phyloP scores from a whole-genome alignment of 1,140 invertebrate genomes.

The Diabrotica undecimpunctata region DNA sequence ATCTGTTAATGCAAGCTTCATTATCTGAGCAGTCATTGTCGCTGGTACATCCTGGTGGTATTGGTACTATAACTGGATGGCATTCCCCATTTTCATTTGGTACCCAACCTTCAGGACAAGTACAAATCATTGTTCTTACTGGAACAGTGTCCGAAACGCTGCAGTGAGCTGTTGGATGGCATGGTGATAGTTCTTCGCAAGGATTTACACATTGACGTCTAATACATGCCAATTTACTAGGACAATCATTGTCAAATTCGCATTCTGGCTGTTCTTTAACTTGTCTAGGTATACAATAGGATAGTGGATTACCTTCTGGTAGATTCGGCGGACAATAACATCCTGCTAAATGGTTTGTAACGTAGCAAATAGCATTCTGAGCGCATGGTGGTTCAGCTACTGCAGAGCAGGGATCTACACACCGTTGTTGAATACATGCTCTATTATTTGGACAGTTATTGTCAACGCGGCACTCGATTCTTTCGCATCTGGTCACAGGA shows the following conservation, averaged over 20 bases:
- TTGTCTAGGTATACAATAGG: slow-evolving; percentile 61
- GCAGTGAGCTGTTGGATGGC: slow-evolving; percentile 67
- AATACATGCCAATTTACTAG: slow-evolving; percentile 75
- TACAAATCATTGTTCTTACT: slow-evolving; percentile 78
- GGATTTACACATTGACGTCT: slow-evolving; percentile 74
- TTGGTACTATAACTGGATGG: slow-evolving; percentile 63
- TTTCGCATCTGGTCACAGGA: slow-evolving; percentile 72
- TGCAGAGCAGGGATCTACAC: slow-evolving; percentile 69
- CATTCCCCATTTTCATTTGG: slow-evolving; percentile 74
- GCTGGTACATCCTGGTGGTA: slow-evolving; percentile 67
- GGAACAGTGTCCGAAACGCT: slow-evolving; percentile 76
- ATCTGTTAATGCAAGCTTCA: slow-evolving; percentile 79
- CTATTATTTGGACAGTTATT: slow-evolving; percentile 69
- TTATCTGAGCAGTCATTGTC: slow-evolving; percentile 74
- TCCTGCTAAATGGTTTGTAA: slow-evolving; percentile 68
- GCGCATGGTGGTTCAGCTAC: slow-evolving; percentile 66
- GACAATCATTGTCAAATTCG: slow-evolving; percentile 72
- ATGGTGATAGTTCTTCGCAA: slow-evolving; percentile 69
- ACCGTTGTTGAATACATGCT: slow-evolving; percentile 67
- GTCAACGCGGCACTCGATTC: slow-evolving; percentile 75
- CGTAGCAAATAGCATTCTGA: slow-evolving; percentile 73
- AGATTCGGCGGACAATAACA: slow-evolving; percentile 74
- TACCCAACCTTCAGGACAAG: slow-evolving; percentile 77
- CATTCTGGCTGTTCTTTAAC: slow-evolving; percentile 65
- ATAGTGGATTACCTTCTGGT: slow-evolving; percentile 72